Conservation (phyloP, 2,888 invertebrate genomes). For the Nephrotoma flavescens region DNA sequence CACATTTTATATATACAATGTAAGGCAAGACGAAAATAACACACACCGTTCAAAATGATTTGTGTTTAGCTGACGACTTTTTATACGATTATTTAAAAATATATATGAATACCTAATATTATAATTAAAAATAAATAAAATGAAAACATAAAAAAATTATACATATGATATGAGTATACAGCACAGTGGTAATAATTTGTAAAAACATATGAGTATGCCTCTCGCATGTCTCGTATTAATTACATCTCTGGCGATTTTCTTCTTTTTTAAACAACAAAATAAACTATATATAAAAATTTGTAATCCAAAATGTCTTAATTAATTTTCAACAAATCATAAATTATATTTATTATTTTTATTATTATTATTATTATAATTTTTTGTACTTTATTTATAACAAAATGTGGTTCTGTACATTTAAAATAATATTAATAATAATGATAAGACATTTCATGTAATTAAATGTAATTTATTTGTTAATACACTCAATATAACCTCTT, state of each 20-base stretch:
- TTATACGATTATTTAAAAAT: background rate
- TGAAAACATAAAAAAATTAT: background rate
- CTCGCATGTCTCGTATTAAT: background rate
- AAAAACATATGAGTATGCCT: background rate
- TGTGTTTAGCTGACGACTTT: background rate
- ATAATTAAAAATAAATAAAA: background rate
- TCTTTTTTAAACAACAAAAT: background rate
- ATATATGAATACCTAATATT: background rate
- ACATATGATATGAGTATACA: background rate
- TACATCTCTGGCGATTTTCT: background rate
- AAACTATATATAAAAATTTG: background rate
- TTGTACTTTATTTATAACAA: background rate
- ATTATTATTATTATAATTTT: background rate
- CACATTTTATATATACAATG: background rate
- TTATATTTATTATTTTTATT: background rate
- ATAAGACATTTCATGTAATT: background rate
- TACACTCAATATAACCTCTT: background rate
- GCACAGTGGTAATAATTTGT: too few relatives aligned
- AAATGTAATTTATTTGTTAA: constrained; percentile 1
- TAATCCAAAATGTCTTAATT: background rate
- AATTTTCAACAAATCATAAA: constrained; percentile 4
- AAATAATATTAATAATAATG: background rate
- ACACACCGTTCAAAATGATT: background rate
- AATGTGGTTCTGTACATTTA: too few relatives aligned
- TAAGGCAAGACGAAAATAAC: background rate